phyloP scores from a whole-genome alignment of 2,797 vertebrate species.

The Helicolenus hilgendorfi region DNA sequence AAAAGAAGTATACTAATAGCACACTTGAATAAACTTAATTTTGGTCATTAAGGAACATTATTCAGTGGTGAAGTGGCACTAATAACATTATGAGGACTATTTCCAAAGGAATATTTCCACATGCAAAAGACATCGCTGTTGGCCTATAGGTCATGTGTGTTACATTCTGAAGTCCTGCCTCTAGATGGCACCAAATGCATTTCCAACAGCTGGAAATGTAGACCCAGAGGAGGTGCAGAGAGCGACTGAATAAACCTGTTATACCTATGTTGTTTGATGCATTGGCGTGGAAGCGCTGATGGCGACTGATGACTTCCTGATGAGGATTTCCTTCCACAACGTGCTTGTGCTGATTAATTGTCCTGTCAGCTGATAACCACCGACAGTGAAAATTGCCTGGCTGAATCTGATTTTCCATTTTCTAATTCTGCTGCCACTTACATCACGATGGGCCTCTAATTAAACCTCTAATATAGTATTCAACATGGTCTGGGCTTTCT shows the following conservation, averaged over 20 bases:
- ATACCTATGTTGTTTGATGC: slow-evolving; percentile 46
- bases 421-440: slow-evolving; percentile 56
- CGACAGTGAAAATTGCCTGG: slow-evolving; percentile 61
- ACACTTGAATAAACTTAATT: too few relatives aligned
- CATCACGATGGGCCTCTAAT: slow-evolving; percentile 51
- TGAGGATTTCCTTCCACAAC: slow-evolving; percentile 68
- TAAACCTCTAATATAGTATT: slow-evolving; percentile 43
- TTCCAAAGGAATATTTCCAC: background rate
- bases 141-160: background rate
- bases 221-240: background rate
- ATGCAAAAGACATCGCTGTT: background rate
- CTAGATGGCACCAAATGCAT: slow-evolving; percentile 69
- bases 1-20: too few relatives aligned
- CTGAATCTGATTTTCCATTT: slow-evolving; percentile 69
- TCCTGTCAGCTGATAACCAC: slow-evolving; percentile 59
- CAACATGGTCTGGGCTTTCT: slow-evolving; percentile 19
- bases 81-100: background rate
- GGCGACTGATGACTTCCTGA: slow-evolving; percentile 75
- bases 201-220: background rate
- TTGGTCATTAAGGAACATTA: too few relatives aligned
- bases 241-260: slow-evolving; percentile 32
- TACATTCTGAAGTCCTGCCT: slow-evolving; percentile 14
- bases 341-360: slow-evolving; percentile 68
- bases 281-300: slow-evolving; percentile 25
- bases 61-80: background rate